Conservation (phyloP, 2,797 vertebrate genomes). For the Pseudomugil gertrudae region DNA sequence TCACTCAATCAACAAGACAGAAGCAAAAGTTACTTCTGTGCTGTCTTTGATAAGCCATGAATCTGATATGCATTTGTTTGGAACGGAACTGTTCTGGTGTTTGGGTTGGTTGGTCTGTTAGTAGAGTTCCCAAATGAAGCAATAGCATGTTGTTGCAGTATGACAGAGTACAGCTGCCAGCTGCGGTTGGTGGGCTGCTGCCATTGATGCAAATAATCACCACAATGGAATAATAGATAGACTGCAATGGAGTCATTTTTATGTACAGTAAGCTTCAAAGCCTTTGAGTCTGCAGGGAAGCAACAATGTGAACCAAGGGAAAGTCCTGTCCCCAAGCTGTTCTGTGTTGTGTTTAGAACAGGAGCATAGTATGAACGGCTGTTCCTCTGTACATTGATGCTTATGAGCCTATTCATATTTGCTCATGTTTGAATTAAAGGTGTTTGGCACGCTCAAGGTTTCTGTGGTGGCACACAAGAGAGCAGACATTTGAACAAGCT, state of each 20-base stretch:
- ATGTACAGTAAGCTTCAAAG: constrained; percentile 47
- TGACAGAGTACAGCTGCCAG: constrained; percentile 22
- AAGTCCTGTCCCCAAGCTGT: constrained; percentile 43
- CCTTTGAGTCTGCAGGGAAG: constrained; percentile 32
- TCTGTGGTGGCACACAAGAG: constrained; percentile 26
- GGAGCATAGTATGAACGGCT: constrained; percentile 27
- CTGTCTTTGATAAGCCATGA: constrained; percentile 49
- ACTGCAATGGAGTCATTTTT: constrained; percentile 31
- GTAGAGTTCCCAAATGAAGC: constrained; percentile 40
- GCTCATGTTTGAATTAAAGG: constrained; percentile 18
- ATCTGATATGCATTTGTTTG: constrained; percentile 30
- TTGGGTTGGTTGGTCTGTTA: constrained; percentile 28
- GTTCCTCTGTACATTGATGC: constrained; percentile 16
- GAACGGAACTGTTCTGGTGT: constrained; percentile 28
- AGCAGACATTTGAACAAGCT: constrained; percentile 22
- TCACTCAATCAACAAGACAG: constrained; percentile 51
- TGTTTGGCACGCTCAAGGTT: constrained; percentile 9
- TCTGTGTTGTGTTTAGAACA: constrained; percentile 24
- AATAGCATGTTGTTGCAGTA: constrained; percentile 23
- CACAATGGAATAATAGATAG: constrained; percentile 19
- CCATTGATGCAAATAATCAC: constrained; percentile 57
- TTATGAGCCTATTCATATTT: constrained; percentile 19
- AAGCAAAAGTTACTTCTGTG: constrained; percentile 42
- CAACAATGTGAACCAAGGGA: constrained; percentile 42
- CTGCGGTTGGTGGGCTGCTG: constrained; percentile 34